Evolutionary conservation across 2,113 vertebrate species (phyloP).

Genomic region (Chloropsis cyanopogon): DNA sequence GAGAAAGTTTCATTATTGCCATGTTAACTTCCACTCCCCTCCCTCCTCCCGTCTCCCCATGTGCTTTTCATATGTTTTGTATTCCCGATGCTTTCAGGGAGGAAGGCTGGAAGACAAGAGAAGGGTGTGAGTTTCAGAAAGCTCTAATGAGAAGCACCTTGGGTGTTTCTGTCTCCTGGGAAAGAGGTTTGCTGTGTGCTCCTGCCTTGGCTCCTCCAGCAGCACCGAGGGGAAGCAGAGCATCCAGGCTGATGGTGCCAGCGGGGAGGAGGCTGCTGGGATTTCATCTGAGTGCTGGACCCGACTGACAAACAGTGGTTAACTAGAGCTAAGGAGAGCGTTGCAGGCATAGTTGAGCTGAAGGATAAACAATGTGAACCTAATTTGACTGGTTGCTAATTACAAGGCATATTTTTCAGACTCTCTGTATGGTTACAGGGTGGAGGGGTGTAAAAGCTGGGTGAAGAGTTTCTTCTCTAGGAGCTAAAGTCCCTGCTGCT

Average conservation of each 20-base stretch:
- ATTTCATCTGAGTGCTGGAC: background rate
- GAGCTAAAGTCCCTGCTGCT: background rate
- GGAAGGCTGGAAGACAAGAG: background rate
- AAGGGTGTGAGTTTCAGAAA: background rate
- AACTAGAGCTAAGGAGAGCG: background rate
- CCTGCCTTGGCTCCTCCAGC: background rate
- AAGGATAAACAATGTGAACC: background rate
- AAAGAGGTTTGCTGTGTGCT: background rate
- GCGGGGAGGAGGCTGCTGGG: background rate
- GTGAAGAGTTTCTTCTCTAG: background rate
- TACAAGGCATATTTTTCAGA: constrained; percentile 8
- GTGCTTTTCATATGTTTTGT: background rate
- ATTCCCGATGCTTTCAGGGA: background rate
- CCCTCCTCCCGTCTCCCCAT: background rate
- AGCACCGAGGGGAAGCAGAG: fast-evolving
- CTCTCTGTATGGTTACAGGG: background rate
- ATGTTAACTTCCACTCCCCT: background rate
- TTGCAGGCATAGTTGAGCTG: background rate
- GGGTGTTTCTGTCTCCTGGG: background rate
- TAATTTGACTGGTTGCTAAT: constrained; percentile 28
- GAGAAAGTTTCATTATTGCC: background rate
- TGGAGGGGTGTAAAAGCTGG: background rate
- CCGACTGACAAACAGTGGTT: background rate
- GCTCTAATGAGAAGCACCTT: background rate
- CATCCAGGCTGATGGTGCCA: background rate